These are phyloP conservation scores for Aphelenchoides avenae DNA, from an alignment of 1,140 invertebrate genomes.

Conservation along the genomic window DNA sequence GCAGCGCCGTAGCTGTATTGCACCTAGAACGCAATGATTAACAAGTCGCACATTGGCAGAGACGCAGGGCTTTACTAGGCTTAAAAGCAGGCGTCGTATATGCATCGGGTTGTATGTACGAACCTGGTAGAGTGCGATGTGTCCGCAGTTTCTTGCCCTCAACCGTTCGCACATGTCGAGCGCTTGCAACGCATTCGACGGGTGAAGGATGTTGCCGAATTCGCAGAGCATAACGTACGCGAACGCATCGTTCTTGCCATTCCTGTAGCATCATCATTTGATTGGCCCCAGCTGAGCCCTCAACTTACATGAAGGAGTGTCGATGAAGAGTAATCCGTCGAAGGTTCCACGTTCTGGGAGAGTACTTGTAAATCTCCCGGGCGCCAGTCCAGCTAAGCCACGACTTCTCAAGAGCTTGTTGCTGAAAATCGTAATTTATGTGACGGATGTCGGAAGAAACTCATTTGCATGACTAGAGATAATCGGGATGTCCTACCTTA, in stretches of 20 bases:
- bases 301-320: neutral
- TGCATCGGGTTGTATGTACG: too few relatives aligned
- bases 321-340: conserved; percentile 46
- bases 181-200: conserved; percentile 48
- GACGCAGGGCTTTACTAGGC: too few relatives aligned
- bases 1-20: conserved; percentile 20
- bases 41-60: too few relatives aligned
- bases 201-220: conserved; percentile 54
- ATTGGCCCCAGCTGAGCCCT: conserved; percentile 4
- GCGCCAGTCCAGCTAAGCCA: conserved; percentile 56
- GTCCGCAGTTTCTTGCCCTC: conserved; percentile 51
- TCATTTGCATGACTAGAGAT: neutral
- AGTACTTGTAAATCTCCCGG: conserved; percentile 55
- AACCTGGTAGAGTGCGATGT: conserved; percentile 56
- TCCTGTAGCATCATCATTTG: conserved; percentile 22
- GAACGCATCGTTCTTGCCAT: conserved; percentile 34
- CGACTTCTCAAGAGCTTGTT: conserved; percentile 45
- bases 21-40: conserved; percentile 8
- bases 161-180: conserved; percentile 55
- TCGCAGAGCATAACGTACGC: conserved; percentile 53
- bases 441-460: neutral
- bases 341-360: conserved; percentile 51
- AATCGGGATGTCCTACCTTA: conserved; percentile 10
- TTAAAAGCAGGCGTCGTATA: too few relatives aligned
- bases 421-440: conserved; percentile 7